Base-by-base conservation (phyloP, 2,797 vertebrate species). In the Clarias fuscus region DNA sequence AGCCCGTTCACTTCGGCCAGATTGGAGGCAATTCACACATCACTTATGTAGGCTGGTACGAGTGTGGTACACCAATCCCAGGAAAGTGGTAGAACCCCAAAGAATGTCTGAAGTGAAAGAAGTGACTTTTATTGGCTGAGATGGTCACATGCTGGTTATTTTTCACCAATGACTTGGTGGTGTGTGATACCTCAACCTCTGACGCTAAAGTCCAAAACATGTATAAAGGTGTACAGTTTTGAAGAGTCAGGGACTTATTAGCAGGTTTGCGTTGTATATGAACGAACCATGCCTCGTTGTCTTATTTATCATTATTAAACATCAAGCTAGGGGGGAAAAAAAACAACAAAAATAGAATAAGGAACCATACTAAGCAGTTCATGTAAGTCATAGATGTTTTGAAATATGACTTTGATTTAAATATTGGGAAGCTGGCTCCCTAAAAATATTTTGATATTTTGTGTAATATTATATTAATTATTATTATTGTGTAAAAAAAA, bases 41-140 rank as follows among this genome's bases (percentile, higher is more conserved):
- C 86, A 97, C 92, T 91, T 99, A 99, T 0, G 97, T 99, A 3
- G 96, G 97, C 58, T 99, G 98, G 98, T 99, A 99, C 1, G 98
- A 99, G 92, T 99, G 98, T 6, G 98, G 98, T 56, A 97, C 96
- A 0, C 96, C 98, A 0, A 98, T 99, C 84, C 98, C 98, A 1
- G 98, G 98, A 43, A 98, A 99, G 90, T 99, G 98, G 98, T 99
- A 97, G 93, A 85, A 62, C 71, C 6, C 24, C 27, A 48, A 40
- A 30, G 85, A 78, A 84, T 71, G 64, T 86, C 67, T 13, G 10
- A 75, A 88, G 85, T 70, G 78, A 15, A 11, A 82, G 79, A 71
- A 53, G 20, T 18, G 67, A 89, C 78, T 67, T 80, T 75, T 70
- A 85, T 88, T 48, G 88, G 87, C 84, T 89, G 83, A 88, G 89